Evolutionary conservation across 92 coral and sea anemone species (phyloP).

Genomic region (Blastomussa wellsi): DNA sequence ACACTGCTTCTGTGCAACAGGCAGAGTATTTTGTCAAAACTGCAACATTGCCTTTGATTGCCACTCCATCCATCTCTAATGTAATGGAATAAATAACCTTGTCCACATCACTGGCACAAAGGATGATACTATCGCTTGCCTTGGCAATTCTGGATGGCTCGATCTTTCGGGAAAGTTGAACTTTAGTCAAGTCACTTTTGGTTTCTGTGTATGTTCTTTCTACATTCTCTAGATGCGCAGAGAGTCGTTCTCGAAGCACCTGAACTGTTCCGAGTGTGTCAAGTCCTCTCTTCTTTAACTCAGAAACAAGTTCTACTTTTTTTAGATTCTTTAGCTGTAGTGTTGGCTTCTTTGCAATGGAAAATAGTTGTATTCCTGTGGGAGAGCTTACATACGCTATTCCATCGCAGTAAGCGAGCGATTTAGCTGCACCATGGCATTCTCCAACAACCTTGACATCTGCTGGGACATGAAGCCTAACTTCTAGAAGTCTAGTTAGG

Average conservation of each 20-base stretch:
- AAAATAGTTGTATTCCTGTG: conserved; percentile 30
- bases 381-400: conserved; percentile 47
- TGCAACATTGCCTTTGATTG: conserved; percentile 38
- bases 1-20: conserved; percentile 36
- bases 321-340: conserved; percentile 31
- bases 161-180: conserved; percentile 27
- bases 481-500: conserved; percentile 46
- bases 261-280: conserved; percentile 7
- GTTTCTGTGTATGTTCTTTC: conserved; percentile 29
- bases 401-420: conserved; percentile 36
- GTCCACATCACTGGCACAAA: conserved; percentile 56
- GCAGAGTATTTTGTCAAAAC: conserved; percentile 44
- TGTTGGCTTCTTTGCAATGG: conserved; percentile 31
- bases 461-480: conserved; percentile 57
- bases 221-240: conserved; percentile 20
- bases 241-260: conserved; percentile 18
- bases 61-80: conserved; percentile 56
- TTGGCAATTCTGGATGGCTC: conserved; percentile 21
- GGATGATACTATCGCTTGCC: conserved; percentile 38
- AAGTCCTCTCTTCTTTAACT: conserved; percentile 26
- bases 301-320: conserved; percentile 31
- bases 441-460: conserved; percentile 54
- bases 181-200: conserved; percentile 42
- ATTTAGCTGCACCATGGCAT: conserved; percentile 34
- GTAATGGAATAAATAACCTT: conserved; percentile 38